Conservation (phyloP, 2,888 invertebrate species). For the Lasioglossum oenotherae region DNA sequence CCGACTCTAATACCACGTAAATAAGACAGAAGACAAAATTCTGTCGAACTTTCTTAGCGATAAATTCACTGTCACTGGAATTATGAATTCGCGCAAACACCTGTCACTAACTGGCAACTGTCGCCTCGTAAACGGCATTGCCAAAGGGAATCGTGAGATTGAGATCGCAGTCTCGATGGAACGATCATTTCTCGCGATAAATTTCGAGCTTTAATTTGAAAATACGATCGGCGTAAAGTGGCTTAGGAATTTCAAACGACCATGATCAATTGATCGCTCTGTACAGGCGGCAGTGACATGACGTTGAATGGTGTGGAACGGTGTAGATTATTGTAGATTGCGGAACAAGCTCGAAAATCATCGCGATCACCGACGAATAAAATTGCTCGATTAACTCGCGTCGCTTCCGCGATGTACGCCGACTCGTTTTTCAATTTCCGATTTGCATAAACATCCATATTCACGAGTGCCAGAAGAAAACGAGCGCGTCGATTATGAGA, state of each 20-base stretch:
- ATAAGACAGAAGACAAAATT: not conserved
- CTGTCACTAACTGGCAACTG: not conserved
- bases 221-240: conserved; percentile 2
- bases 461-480: not conserved
- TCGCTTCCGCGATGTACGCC: not conserved
- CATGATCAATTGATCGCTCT: not conserved
- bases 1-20: not conserved
- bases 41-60: not conserved
- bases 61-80: not conserved
- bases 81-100: not conserved
- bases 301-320: not conserved
- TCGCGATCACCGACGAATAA: not conserved
- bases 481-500: not conserved
- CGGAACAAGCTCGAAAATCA: not conserved
- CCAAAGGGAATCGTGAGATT: not conserved
- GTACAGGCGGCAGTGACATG: not conserved
- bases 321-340: not conserved
- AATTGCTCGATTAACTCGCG: not conserved
- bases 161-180: not conserved
- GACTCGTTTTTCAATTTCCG: not conserved
- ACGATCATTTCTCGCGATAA: not conserved
- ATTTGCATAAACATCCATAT: not conserved
- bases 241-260: not conserved
- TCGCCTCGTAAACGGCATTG: not conserved
- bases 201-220: not conserved